phyloP scores from a whole-genome alignment of 2,888 invertebrate genomes.

The Steinernema hermaphroditum region DNA sequence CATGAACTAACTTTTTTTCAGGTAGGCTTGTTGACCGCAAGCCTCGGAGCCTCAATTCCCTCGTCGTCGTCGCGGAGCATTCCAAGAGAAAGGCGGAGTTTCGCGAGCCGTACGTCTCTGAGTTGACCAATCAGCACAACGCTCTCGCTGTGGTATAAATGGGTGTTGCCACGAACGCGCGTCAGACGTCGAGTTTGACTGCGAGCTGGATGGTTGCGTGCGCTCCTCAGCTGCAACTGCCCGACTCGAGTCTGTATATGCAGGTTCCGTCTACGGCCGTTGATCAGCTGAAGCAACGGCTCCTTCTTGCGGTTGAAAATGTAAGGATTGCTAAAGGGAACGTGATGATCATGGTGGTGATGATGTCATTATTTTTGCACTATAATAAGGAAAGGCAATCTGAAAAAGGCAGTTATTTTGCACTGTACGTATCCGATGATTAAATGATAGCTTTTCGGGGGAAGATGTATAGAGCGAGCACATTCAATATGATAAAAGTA shows the following conservation, averaged over 20 bases:
- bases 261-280: slow-evolving; percentile 36
- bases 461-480: background rate
- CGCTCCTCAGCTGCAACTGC: slow-evolving; percentile 35
- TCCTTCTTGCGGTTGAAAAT: slow-evolving; percentile 58
- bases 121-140: slow-evolving; percentile 14
- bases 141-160: slow-evolving; percentile 27
- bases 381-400: slow-evolving; percentile 10
- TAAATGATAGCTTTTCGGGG: slow-evolving; percentile 8
- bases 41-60: background rate
- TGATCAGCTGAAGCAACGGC: slow-evolving; percentile 61
- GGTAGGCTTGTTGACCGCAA: too few relatives aligned
- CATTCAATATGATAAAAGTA: slow-evolving; percentile 4
- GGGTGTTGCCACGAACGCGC: background rate
- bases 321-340: slow-evolving; percentile 51
- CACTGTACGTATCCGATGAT: slow-evolving; percentile 12
- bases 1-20: too few relatives aligned
- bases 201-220: slow-evolving; percentile 57
- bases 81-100: background rate
- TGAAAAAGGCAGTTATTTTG: slow-evolving; percentile 20
- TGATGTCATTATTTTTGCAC: slow-evolving; percentile 26
- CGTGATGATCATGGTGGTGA: slow-evolving; percentile 18
- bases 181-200: slow-evolving; percentile 42
- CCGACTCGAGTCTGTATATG: slow-evolving; percentile 28
- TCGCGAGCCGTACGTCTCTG: background rate
- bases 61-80: background rate